A percentile compares a stretch with the other conserved stretches of the same genome.
These are phyloP conservation scores for Nasonia vitripennis DNA, from an alignment of 1,140 invertebrate species.

Conservation along the genomic window DNA sequence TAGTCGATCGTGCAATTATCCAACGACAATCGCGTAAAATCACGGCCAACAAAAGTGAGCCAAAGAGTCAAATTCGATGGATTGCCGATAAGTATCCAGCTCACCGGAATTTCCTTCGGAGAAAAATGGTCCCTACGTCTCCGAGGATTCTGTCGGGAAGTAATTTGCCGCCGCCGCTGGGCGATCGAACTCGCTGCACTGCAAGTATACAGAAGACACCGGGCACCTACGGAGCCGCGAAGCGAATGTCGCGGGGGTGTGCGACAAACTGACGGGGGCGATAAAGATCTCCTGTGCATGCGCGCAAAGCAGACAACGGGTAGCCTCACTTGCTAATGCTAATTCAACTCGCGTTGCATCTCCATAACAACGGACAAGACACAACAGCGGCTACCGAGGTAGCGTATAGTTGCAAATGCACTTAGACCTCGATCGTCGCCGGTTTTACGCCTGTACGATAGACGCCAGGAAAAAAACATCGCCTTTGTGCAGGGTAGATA, in stretches of 20 bases:
- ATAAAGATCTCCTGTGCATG: conserved; percentile 34
- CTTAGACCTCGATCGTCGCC: not conserved
- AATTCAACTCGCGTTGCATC: conserved; percentile 9
- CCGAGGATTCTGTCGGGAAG: not conserved
- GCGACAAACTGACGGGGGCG: not conserved
- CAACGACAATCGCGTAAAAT: not conserved
- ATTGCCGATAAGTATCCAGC: not conserved
- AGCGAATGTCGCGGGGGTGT: not conserved
- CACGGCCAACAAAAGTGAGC: not conserved
- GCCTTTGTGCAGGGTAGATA: too few relatives aligned
- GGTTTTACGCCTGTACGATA: not conserved
- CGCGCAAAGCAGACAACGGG: conserved; percentile 15
- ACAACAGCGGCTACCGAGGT: conserved; percentile 35
- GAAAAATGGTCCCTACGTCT: conserved; percentile 25
- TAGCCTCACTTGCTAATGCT: not conserved
- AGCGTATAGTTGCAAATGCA: not conserved
- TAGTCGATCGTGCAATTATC: too few relatives aligned
- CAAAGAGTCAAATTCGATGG: not conserved
- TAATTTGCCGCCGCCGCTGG: not conserved
- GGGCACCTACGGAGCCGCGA: not conserved
- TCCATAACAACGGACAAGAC: conserved; percentile 40
- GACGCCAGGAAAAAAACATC: not conserved
- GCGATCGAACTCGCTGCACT: not conserved
- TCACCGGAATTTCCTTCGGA: conserved; percentile 49
- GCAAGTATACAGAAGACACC: not conserved